These are phyloP conservation scores for Prunella fulvescens DNA, from an alignment of 2,113 vertebrate species.

Conservation along the genomic window DNA sequence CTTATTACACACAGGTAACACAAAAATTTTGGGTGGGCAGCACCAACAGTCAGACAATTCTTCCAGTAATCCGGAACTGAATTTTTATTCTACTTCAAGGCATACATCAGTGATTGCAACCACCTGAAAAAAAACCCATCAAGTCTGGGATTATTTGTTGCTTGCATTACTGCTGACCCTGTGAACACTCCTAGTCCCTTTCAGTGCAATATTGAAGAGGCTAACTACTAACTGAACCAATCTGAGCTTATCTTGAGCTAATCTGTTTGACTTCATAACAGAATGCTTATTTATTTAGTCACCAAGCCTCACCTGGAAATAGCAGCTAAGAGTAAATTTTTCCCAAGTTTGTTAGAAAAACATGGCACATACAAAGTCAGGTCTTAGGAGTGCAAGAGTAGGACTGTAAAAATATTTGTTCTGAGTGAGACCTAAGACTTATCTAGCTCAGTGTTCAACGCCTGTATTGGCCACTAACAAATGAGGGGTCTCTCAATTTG, in stretches of 20 bases:
- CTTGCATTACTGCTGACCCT: rapidly evolving
- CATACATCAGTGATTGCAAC: background rate
- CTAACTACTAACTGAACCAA: background rate
- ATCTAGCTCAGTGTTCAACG: background rate
- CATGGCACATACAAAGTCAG: background rate
- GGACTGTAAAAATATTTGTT: background rate
- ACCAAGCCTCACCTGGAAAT: background rate
- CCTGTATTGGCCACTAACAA: background rate
- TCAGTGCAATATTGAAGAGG: background rate
- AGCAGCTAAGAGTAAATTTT: background rate
- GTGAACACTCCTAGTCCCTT: background rate
- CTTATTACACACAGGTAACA: background rate
- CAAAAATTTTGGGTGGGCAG: background rate
- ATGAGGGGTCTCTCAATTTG: background rate
- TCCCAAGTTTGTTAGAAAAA: background rate
- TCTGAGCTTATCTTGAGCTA: background rate
- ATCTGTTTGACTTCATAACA: background rate
- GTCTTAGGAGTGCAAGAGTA: background rate
- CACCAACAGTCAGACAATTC: background rate
- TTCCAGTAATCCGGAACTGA: background rate
- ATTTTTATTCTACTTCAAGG: background rate
- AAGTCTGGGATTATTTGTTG: background rate
- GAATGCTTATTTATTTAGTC: background rate
- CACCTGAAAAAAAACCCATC: background rate
- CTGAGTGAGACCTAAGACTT: background rate